Base-by-base conservation (phyloP, 2,797 vertebrate genomes). In the Apodemus agrarius region DNA sequence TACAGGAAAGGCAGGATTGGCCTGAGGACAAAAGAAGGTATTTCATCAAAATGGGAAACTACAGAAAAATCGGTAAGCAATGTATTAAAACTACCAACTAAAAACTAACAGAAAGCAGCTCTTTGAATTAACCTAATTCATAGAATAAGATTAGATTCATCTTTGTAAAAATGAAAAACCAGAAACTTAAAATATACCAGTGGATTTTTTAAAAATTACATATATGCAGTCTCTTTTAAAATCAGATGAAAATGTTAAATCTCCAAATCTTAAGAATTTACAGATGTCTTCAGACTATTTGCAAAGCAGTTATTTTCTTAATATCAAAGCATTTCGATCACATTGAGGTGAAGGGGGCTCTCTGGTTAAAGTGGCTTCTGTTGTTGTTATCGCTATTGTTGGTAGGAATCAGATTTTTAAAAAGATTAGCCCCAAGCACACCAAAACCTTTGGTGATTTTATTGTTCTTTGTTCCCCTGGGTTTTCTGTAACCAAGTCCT, bases 1-100 rank as follows among this genome's bases (percentile, higher is more conserved):
- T 99, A 98, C 98, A 99, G 72, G 98, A 99, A 98, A 99, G 99
- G 94, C 97, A 98, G 95, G 98, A 98, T 94, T 99, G 99, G 99
- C 98, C 99, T 43, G 99, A 99, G 90, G 98, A 99, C 37, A 98
- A 97, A 97, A 99, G 99, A 87, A 99, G 98, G 46, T 99, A 99
- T 97, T 95, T 96, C 93, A 97, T 98, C 94, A 96, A 91, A 78
- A 80, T 95, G 96, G 92, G 57, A 88, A 98, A 31, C 67, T 65
- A 49, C 57, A 14, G 87, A 94, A 94, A 97, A 98, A 98, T 97
- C 97, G 97, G 98, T 98, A 98, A 98, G 97, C 65, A 96, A 90
- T 84, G 97, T 79, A 89, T 52, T 91, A 74, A 17, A 61, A 96
- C 52, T 89, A 49, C 13, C 92, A 96, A 93, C 69, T 59, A 1